Evolutionary conservation across 2,797 vertebrate species (phyloP).

Genomic region (Pampus argenteus): DNA sequence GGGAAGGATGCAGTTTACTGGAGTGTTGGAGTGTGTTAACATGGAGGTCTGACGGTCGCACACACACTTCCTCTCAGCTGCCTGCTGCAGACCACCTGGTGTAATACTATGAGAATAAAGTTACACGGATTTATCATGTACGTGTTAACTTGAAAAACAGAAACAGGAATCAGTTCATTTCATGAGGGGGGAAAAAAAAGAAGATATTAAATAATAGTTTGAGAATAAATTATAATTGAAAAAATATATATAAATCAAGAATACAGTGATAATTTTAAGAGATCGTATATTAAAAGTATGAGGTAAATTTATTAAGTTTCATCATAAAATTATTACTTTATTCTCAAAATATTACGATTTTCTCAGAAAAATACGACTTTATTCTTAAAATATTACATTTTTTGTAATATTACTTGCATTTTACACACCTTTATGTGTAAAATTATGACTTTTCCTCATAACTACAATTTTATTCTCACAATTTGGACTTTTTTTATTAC

Average conservation of each 20-base stretch:
- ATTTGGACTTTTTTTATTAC: background rate
- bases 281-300: background rate
- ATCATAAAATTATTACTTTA: background rate
- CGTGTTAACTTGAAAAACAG: background rate
- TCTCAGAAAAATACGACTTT: background rate
- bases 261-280: background rate
- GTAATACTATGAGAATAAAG: background rate
- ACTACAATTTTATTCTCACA: background rate
- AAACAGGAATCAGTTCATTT: background rate
- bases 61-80: slow-evolving; percentile 13
- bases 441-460: too few species aligned
- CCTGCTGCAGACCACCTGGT: slow-evolving; percentile 2
- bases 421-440: too few species aligned
- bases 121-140: background rate
- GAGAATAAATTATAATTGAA: background rate
- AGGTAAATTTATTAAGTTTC: background rate
- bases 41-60: background rate
- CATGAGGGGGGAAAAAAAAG: background rate
- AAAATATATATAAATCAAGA: background rate
- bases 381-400: background rate
- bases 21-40: background rate
- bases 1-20: background rate
- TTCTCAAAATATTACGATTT: background rate
- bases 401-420: too few species aligned
- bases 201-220: background rate